Evolutionary conservation across 2,113 vertebrate species (phyloP).

Genomic region (Tragelaphus strepsiceros): DNA sequence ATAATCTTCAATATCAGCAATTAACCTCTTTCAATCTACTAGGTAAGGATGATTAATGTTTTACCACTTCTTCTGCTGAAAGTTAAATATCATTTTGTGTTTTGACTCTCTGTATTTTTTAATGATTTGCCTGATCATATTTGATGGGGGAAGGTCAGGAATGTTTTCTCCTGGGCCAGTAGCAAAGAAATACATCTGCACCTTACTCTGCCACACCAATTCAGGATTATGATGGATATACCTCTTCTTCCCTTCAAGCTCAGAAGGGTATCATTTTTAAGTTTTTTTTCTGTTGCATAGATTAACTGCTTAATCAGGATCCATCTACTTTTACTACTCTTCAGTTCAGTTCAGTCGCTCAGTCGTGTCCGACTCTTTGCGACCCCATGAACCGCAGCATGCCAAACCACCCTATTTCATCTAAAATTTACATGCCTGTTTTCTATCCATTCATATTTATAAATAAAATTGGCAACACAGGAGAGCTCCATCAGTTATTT

Average conservation of each 20-base stretch:
- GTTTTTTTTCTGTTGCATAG: not conserved
- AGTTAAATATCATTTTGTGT: not conserved
- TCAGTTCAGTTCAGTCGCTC: not conserved
- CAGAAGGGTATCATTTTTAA: not conserved
- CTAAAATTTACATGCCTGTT: not conserved
- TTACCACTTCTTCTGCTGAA: not conserved
- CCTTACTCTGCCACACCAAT: not conserved
- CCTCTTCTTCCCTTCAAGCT: not conserved
- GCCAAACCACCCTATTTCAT: not conserved
- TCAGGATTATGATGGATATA: not conserved
- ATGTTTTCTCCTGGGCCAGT: not conserved
- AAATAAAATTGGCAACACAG: not conserved
- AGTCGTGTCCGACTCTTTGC: not conserved
- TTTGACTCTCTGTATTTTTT: not conserved
- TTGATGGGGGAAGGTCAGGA: not conserved
- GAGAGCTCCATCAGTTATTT: not conserved
- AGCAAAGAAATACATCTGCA: not conserved
- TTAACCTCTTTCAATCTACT: not conserved
- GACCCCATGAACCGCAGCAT: not conserved
- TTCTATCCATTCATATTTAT: not conserved
- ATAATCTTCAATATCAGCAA: not conserved
- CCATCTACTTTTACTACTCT: not conserved
- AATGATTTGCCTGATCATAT: not conserved
- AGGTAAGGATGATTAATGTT: not conserved
- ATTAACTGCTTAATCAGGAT: not conserved